Conservation (phyloP, 92 coral and sea anemone species). For the Epizoanthus fatuus region DNA sequence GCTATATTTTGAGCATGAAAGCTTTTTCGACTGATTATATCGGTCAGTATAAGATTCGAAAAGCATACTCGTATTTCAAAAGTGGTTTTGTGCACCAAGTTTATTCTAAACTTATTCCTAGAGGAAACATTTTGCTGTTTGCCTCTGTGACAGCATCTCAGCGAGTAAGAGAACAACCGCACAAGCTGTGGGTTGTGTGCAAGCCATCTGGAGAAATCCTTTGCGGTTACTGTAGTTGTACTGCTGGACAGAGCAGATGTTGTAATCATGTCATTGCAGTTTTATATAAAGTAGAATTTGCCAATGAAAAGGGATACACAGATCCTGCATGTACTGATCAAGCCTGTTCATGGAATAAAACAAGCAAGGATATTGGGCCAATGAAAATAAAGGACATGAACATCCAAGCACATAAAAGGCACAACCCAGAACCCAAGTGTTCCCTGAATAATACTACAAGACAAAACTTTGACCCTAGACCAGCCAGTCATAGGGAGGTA, state of each 20-base stretch:
- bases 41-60: slow-evolving; percentile 44
- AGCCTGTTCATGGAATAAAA: slow-evolving; percentile 61
- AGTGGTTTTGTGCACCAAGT: slow-evolving; percentile 60
- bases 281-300: slow-evolving; percentile 69
- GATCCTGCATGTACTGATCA: slow-evolving; percentile 58
- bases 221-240: slow-evolving; percentile 64
- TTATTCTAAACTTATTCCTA: background rate
- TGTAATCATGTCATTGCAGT: slow-evolving; percentile 69
- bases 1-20: slow-evolving; percentile 46
- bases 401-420: slow-evolving; percentile 48
- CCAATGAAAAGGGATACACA: slow-evolving; percentile 58
- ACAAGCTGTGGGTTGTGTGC: slow-evolving; percentile 61
- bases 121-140: slow-evolving; percentile 33
- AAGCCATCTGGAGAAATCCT: slow-evolving; percentile 62
- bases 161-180: slow-evolving; percentile 46
- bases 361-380: slow-evolving; percentile 47
- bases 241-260: slow-evolving; percentile 65
- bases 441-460: slow-evolving; percentile 15
- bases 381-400: slow-evolving; percentile 59
- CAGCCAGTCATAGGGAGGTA: slow-evolving; percentile 4
- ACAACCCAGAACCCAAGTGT: slow-evolving; percentile 39
- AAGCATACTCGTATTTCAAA: slow-evolving; percentile 49
- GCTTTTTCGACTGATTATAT: slow-evolving; percentile 47
- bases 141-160: slow-evolving; percentile 24
- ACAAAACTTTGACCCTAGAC: slow-evolving; percentile 63